Evolutionary conservation across 2,797 vertebrate genomes (phyloP), one percentile per base, ranked within the genome.

Genomic region (Novumbra hubbsi): DNA sequence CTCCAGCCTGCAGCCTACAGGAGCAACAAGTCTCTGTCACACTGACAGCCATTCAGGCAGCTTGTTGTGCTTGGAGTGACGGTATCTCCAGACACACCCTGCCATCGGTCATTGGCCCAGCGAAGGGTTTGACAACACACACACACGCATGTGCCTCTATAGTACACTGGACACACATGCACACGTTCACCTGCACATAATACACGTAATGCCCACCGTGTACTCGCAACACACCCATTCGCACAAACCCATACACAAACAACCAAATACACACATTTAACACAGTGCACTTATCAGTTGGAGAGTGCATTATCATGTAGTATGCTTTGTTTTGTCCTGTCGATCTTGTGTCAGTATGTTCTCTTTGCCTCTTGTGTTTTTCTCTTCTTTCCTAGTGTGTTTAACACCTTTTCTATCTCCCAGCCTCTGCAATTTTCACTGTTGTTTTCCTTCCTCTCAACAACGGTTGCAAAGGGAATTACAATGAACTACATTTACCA

Each of bases 261-360:
- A 19, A 32, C 34, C 57, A 64, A 65, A 64, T 65, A 73, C 75
- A 77, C 75, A 52, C n/a, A 12, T 45, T 3, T 45, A 45, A 50
- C 65, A 38, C 55, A 62, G 15, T 28, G 30, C 19, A 21, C 2
- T 45, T 16, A 38, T 32, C 65, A 30, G 74, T 76, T n/a, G n/a
- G n/a, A n/a, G 77, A 81, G 76, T 74, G 78, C 77, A 83, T 73
- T 76, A 68, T 78, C 72, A 68, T 60, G 38, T 30, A 65, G 49
- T 71, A 73, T 80, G 77, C 65, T 63, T 77, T 70, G 80, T 71
- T 73, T 71, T 80, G 64, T 77, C 74, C 15, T 73, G 32, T 6
- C 16, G 34, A 19, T 62, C 70, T 41, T 15, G 24, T 57, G 30
- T 57, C 11, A 28, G 17, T 38, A 55, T 71, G 21, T 19, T 68